Conservation (phyloP, 2,888 invertebrate genomes). For the Agrotis clavis region DNA sequence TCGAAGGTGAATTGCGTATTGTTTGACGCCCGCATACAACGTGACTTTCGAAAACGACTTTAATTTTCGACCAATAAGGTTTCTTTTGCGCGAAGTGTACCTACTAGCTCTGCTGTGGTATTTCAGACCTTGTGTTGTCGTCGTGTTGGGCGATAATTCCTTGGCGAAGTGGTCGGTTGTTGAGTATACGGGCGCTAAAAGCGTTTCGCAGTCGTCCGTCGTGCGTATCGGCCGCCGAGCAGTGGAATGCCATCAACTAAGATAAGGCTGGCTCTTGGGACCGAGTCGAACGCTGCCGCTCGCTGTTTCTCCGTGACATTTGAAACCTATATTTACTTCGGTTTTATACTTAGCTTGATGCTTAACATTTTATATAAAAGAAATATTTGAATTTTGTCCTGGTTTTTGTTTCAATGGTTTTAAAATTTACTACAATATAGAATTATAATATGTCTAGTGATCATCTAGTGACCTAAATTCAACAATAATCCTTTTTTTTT, state of each 20-base stretch:
- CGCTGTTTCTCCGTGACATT: slow-evolving; percentile 77
- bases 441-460: not conserved
- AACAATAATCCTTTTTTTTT: too few relatives aligned
- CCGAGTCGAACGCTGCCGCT: slow-evolving; percentile 75
- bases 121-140: slow-evolving; percentile 68
- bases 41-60: slow-evolving; percentile 88
- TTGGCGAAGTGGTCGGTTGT: slow-evolving; percentile 62
- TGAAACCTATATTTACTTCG: slow-evolving; percentile 74
- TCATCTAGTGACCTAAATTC: too few relatives aligned
- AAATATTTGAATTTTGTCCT: slow-evolving; percentile 20
- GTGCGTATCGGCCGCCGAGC: slow-evolving; percentile 89
- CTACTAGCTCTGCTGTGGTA: slow-evolving; percentile 55
- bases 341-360: slow-evolving; percentile 60
- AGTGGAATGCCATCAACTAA: slow-evolving; percentile 89
- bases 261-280: slow-evolving; percentile 86
- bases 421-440: not conserved
- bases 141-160: slow-evolving; percentile 66
- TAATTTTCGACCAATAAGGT: slow-evolving; percentile 86
- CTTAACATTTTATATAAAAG: slow-evolving; percentile 43
- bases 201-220: slow-evolving; percentile 90
- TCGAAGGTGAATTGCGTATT: slow-evolving; percentile 91
- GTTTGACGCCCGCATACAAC: slow-evolving; percentile 88
- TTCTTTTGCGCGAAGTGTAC: slow-evolving; percentile 81
- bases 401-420: slow-evolving; percentile 25
- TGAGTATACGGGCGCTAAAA: slow-evolving; percentile 88